Percentiles rank a stretch among this genome's conserved stretches.
Conservation (phyloP, 2,888 invertebrate species). For the Dusona sp. region DNA sequence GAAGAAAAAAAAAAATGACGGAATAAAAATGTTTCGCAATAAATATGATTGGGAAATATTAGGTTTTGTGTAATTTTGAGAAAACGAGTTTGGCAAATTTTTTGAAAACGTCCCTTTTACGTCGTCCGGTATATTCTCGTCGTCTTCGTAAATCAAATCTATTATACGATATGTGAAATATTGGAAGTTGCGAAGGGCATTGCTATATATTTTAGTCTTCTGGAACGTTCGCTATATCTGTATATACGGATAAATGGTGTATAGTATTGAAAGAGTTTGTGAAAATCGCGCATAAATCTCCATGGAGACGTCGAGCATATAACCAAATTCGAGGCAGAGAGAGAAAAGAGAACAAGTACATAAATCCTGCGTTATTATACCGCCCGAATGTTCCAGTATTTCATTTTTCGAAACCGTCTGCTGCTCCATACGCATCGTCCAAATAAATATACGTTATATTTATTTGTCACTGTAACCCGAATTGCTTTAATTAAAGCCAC, state of each 20-base stretch:
- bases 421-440: slow-evolving; percentile 1
- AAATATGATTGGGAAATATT: not conserved
- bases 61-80: not conserved
- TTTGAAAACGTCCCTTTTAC: slow-evolving; percentile 5
- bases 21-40: not conserved
- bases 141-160: slow-evolving; percentile 62
- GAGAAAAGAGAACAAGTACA: slow-evolving; percentile 51
- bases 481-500: not conserved
- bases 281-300: slow-evolving; percentile 66
- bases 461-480: slow-evolving; percentile 13
- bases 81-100: not conserved
- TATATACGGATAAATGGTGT: slow-evolving; percentile 8
- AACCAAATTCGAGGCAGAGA: slow-evolving; percentile 53
- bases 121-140: slow-evolving; percentile 10
- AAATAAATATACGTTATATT: slow-evolving; percentile 43
- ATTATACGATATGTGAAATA: slow-evolving; percentile 49
- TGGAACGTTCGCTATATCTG: not conserved
- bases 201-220: slow-evolving; percentile 11
- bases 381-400: slow-evolving; percentile 64
- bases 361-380: slow-evolving; percentile 67
- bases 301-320: slow-evolving; percentile 39
- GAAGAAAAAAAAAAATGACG: not conserved
- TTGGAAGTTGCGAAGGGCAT: slow-evolving; percentile 49
- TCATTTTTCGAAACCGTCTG: slow-evolving; percentile 67
- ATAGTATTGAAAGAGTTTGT: slow-evolving; percentile 55